These are phyloP conservation scores for Hippolais icterina DNA, from an alignment of 2,113 vertebrate species.

Conservation along the genomic window DNA sequence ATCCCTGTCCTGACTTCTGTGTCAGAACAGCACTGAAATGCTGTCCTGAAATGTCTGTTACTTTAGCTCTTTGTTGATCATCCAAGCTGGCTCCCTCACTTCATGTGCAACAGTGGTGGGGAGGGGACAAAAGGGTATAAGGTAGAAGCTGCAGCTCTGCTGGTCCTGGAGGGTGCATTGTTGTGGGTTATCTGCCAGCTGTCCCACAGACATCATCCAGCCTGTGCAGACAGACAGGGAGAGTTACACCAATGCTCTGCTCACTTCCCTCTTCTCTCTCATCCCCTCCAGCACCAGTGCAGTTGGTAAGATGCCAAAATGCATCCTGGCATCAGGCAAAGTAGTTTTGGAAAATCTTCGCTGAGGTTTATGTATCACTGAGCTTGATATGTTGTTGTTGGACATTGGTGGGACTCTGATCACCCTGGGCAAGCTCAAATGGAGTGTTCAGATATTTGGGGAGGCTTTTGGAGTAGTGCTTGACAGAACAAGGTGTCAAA, in stretches of 20 bases:
- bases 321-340: background rate
- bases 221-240: background rate
- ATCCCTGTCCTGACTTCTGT: background rate
- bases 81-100: background rate
- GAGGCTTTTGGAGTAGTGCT: background rate
- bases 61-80: background rate
- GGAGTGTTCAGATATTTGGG: background rate
- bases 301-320: background rate
- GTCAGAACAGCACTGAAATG: background rate
- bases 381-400: background rate
- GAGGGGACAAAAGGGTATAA: background rate
- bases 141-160: background rate
- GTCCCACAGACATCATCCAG: accelerated
- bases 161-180: background rate
- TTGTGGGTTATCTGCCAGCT: background rate
- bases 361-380: background rate
- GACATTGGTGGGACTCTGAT: background rate
- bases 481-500: background rate
- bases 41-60: background rate
- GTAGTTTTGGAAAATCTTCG: background rate
- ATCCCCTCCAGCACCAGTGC: background rate
- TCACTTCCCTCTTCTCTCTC: background rate
- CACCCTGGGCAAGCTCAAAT: background rate
- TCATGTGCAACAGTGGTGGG: too few species aligned
- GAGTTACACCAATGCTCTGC: background rate